Percentiles rank a stretch among this genome's conserved stretches.
Conservation (phyloP, 2,113 vertebrate genomes). For the Telmatochromis sp. region DNA sequence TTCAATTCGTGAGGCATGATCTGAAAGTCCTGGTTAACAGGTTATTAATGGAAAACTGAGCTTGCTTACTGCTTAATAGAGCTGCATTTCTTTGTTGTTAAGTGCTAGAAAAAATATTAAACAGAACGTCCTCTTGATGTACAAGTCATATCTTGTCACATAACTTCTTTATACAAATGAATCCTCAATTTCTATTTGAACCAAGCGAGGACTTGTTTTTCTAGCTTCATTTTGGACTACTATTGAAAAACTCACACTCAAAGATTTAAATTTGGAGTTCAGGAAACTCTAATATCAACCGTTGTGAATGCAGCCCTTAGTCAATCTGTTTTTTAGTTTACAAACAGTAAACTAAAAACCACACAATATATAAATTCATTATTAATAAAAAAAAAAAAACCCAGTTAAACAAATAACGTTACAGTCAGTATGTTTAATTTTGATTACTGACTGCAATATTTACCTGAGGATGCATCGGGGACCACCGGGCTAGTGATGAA, state of each 20-base stretch:
- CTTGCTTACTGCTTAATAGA: not conserved
- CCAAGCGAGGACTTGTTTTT: not conserved
- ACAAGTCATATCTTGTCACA: not conserved
- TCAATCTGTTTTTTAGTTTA: not conserved
- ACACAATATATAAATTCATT: not conserved
- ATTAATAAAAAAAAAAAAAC: not conserved
- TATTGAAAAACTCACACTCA: not conserved
- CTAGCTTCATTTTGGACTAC: not conserved
- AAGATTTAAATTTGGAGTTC: not conserved
- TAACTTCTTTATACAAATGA: not conserved
- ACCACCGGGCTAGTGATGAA: slow-evolving; percentile 58
- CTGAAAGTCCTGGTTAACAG: not conserved
- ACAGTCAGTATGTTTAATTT: not conserved
- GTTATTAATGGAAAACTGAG: not conserved
- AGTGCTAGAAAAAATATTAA: not conserved
- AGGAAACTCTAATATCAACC: not conserved
- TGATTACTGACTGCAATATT: not conserved
- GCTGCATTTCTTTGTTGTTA: not conserved
- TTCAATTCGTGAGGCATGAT: not conserved
- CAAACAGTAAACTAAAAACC: not conserved
- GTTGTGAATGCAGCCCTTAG: not conserved
- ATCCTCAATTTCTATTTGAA: not conserved
- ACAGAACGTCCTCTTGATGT: not conserved
- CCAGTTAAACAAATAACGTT: not conserved
- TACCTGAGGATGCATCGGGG: slow-evolving; percentile 59